Conservation (phyloP, 2,797 vertebrate genomes). For the Smutsia gigantea region DNA sequence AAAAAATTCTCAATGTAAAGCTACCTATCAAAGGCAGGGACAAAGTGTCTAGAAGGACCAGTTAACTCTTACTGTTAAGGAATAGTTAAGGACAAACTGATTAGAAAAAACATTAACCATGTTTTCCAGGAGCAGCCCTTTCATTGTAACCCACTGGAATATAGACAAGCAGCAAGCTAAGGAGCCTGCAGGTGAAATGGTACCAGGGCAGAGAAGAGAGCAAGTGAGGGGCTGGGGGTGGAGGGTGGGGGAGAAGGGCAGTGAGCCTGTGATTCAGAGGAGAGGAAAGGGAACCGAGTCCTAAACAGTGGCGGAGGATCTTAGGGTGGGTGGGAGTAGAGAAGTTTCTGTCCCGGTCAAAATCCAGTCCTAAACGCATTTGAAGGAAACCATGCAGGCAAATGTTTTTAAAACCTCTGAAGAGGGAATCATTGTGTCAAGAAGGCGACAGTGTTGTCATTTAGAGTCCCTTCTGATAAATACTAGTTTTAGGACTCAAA, state of each 20-base stretch:
- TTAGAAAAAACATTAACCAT: neutral
- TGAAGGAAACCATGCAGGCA: neutral
- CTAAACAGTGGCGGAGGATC: neutral
- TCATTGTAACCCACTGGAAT: neutral
- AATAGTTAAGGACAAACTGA: neutral
- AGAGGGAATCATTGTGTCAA: neutral
- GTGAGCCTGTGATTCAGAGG: neutral
- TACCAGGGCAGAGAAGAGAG: rapidly evolving
- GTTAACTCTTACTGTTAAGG: neutral
- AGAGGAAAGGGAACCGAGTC: neutral
- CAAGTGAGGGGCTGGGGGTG: rapidly evolving
- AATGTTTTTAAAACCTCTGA: neutral
- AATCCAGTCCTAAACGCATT: neutral
- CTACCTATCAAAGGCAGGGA: neutral
- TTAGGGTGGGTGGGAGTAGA: neutral
- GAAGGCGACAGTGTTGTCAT: neutral
- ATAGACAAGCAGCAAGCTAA: neutral
- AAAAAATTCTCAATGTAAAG: neutral
- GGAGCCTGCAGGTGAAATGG: neutral
- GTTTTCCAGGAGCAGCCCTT: neutral
- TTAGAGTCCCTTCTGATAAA: neutral
- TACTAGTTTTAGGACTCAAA: neutral
- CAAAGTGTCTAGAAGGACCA: neutral
- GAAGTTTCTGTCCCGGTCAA: neutral
- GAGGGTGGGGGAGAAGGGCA: neutral